Evolutionary conservation across 2,888 invertebrate genomes (phyloP).

Genomic region (Temnothorax rugatulus): DNA sequence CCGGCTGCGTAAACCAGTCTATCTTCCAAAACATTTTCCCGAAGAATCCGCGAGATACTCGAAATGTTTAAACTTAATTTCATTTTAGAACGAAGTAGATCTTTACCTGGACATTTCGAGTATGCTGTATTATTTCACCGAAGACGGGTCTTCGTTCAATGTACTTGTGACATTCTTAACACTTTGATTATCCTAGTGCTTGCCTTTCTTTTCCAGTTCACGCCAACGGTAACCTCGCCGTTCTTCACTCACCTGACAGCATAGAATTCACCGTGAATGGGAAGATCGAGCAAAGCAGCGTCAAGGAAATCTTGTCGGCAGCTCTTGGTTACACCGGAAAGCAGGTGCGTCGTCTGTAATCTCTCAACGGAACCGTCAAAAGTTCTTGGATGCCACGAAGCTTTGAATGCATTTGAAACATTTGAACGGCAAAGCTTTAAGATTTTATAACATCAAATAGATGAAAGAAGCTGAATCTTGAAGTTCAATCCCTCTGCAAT

Average conservation of each 20-base stretch:
- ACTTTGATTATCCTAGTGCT: not conserved
- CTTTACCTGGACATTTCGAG: not conserved
- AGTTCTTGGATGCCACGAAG: not conserved
- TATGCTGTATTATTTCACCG: not conserved
- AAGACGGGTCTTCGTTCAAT: not conserved
- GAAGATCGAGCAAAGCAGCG: conserved; percentile 88
- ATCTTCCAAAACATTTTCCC: not conserved
- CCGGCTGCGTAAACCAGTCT: not conserved
- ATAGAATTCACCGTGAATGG: conserved; percentile 90
- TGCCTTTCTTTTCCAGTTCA: conserved; percentile 86
- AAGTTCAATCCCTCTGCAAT: not conserved
- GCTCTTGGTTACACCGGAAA: conserved; percentile 91
- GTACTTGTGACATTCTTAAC: not conserved
- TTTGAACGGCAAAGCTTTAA: not conserved
- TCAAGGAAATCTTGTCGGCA: conserved; percentile 92
- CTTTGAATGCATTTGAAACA: not conserved
- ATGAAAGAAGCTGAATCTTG: not conserved
- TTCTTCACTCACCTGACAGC: conserved; percentile 90
- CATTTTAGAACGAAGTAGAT: not conserved
- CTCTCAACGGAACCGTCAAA: not conserved
- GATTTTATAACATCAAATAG: not conserved
- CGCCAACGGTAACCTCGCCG: conserved; percentile 90
- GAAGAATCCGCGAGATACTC: not conserved
- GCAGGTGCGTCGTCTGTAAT: conserved; percentile 86
- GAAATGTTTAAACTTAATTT: not conserved